These are phyloP conservation scores for Rhynchonycteris naso DNA, from an alignment of 2,797 vertebrate species.

Conservation along the genomic window DNA sequence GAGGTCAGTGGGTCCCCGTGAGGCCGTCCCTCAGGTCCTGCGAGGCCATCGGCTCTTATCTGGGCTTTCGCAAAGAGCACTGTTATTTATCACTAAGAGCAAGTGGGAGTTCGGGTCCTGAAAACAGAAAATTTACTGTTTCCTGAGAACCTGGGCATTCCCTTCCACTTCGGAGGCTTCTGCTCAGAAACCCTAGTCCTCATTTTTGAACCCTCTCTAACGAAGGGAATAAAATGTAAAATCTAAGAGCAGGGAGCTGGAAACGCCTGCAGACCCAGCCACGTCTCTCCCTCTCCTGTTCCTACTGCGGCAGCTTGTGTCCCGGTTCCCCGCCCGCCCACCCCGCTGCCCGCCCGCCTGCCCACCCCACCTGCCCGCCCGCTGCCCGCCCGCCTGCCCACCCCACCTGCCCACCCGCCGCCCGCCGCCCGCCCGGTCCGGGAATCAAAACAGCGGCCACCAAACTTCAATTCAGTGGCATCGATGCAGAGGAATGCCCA, in stretches of 20 bases:
- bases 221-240: conserved; percentile 21
- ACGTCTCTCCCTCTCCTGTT: neutral
- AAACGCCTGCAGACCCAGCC: neutral
- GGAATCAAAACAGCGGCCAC: conserved; percentile 56
- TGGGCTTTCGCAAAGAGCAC: neutral
- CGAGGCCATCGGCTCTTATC: neutral
- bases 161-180: neutral
- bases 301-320: too few relatives aligned
- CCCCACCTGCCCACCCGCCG: neutral
- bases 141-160: neutral
- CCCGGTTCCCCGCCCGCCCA: too few relatives aligned
- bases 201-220: conserved; percentile 3
- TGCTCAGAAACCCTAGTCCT: conserved; percentile 27
- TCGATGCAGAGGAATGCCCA: conserved; percentile 40
- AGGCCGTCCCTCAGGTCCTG: neutral
- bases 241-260: neutral
- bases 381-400: neutral
- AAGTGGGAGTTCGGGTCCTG: neutral
- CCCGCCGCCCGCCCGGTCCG: neutral
- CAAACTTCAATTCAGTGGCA: conserved; percentile 51
- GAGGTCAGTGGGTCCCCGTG: neutral
- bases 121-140: neutral
- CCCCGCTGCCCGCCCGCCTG: too few relatives aligned
- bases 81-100: neutral
- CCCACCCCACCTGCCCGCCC: neutral